phyloP scores from a whole-genome alignment of 2,113 vertebrate species.

The Chelonoidis abingdonii region DNA sequence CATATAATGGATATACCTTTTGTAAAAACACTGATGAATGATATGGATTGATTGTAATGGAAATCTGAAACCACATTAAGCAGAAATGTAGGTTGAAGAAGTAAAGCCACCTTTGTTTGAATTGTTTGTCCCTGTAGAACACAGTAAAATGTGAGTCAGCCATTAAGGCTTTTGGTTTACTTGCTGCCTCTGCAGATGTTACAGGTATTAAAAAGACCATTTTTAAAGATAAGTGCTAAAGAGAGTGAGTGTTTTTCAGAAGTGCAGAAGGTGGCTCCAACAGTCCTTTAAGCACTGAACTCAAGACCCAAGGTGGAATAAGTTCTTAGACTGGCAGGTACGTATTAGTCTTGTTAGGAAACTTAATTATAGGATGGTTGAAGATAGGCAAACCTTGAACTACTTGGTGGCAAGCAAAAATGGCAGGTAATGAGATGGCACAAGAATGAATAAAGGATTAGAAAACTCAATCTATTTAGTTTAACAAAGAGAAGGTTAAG shows the following conservation, averaged over 20 bases:
- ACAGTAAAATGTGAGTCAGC: not conserved
- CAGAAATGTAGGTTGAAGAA: not conserved
- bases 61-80: conserved; percentile 56
- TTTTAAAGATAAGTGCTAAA: conserved; percentile 22
- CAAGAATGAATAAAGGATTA: not conserved
- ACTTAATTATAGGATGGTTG: not conserved
- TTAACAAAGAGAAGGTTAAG: not conserved
- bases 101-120: not conserved
- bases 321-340: not conserved
- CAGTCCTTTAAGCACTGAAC: not conserved
- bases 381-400: not conserved
- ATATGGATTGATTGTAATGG: conserved; percentile 46
- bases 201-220: conserved; percentile 4
- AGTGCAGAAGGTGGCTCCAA: not conserved
- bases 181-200: conserved; percentile 11
- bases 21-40: conserved; percentile 31
- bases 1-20: conserved; percentile 40
- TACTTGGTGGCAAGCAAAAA: not conserved
- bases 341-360: not conserved
- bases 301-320: not conserved
- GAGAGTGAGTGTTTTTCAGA: not conserved
- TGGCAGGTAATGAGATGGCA: not conserved
- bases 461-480: not conserved
- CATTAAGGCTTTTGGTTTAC: conserved; percentile 35
- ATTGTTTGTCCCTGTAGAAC: not conserved